phyloP scores from a whole-genome alignment of 1,140 invertebrate species.

The Aphelenchoides fujianensis region DNA sequence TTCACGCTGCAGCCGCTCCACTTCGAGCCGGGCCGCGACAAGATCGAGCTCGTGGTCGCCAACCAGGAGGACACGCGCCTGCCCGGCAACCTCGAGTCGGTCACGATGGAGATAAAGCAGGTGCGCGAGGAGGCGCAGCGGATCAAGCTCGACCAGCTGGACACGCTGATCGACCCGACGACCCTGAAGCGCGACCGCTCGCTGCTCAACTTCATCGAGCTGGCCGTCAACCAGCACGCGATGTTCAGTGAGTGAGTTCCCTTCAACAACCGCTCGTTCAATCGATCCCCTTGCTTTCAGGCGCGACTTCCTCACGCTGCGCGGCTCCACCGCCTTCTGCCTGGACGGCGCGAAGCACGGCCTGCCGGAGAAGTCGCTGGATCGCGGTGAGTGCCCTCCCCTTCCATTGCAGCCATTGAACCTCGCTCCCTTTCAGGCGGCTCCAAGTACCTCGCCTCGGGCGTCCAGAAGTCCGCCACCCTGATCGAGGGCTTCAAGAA shows the following conservation, averaged over 20 bases:
- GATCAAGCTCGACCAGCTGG: constrained; percentile 7
- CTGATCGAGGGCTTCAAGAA: constrained; percentile 16
- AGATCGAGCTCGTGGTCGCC: not conserved
- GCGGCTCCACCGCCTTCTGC: constrained; percentile 12
- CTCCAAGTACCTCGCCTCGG: constrained; percentile 17
- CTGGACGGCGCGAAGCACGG: not conserved
- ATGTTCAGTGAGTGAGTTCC: constrained; percentile 14
- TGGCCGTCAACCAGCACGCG: constrained; percentile 10
- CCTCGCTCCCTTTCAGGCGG: too few relatives aligned
- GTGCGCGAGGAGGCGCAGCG: not conserved
- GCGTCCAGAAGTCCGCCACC: constrained; percentile 4
- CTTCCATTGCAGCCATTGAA: too few relatives aligned
- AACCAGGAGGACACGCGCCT: not conserved
- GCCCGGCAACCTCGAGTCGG: not conserved
- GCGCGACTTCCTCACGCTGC: constrained; percentile 3
- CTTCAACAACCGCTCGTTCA: not conserved
- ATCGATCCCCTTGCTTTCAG: constrained; percentile 1
- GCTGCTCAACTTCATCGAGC: constrained; percentile 15
- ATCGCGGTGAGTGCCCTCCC: too few relatives aligned
- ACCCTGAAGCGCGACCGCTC: constrained; percentile 6
- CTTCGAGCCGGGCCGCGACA: not conserved
- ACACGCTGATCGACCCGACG: not conserved
- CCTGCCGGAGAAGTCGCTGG: not conserved
- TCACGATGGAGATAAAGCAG: constrained; percentile 1
- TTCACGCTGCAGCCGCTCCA: not conserved